Conservation (phyloP, 2,888 invertebrate species). For the Rhamphomyia laevipes region DNA sequence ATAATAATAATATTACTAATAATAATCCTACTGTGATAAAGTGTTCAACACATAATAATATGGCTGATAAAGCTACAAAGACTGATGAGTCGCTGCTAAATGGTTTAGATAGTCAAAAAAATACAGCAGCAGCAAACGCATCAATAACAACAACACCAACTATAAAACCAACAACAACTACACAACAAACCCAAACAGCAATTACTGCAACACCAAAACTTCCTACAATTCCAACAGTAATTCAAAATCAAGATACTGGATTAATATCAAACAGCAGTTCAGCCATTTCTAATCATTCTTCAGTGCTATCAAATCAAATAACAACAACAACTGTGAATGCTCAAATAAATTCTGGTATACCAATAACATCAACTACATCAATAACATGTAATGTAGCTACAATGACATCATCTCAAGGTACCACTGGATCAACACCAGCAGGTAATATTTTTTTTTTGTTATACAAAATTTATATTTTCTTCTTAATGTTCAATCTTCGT, state of each 20-base stretch:
- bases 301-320: neutral
- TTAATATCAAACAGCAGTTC: too few species aligned
- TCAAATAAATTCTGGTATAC: constrained; percentile 9
- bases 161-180: constrained; percentile 7
- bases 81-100: constrained; percentile 40
- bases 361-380: constrained; percentile 25
- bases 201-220: constrained; percentile 7
- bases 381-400: constrained; percentile 39
- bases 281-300: too few species aligned
- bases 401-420: constrained; percentile 38
- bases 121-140: constrained; percentile 13
- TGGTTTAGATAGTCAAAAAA: constrained; percentile 29
- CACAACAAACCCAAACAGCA: neutral
- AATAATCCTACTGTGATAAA: constrained; percentile 39
- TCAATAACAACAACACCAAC: constrained; percentile 1
- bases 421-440: neutral
- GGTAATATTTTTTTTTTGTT: neutral
- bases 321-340: constrained; percentile 10
- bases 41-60: constrained; percentile 37
- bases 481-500: too few species aligned
- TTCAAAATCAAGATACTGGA: too few species aligned
- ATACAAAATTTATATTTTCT: too few species aligned
- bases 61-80: constrained; percentile 58
- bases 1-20: constrained; percentile 29
- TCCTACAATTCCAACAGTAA: neutral